Base-by-base conservation (phyloP, 2,888 invertebrate genomes). In the Patella depressa region DNA sequence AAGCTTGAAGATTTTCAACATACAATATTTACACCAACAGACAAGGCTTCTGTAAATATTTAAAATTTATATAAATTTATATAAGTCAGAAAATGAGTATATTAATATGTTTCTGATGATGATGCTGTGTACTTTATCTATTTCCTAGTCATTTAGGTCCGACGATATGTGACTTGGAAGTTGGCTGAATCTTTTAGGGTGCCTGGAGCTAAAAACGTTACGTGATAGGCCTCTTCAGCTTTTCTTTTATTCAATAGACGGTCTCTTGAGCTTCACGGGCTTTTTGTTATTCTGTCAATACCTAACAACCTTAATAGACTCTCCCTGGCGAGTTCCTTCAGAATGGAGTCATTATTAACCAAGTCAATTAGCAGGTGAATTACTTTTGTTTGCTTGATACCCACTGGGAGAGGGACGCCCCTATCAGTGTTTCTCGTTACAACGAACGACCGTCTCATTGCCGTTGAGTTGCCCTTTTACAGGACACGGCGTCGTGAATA, bases 281-380 rank as follows among this genome's bases (percentile, higher is more conserved):
- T 71, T 75, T 75, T 71, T 75, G 75, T 75, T 57, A 70, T 45
- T 53, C 75, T 53, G 19, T 55, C 54, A 71, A 75, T 71, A 75
- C 55, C 70, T 70, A 75, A 71, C 71, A 71, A 54, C 29, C 53
- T 71, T 75, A 75, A 75, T 75, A 53, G 75, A 70, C 70, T 71
- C 75, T 71, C 54, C 74, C 69, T 57, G 34, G 75, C 71, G 75
- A 53, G 70, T 71, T 70, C n/a, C 54, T 71, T 24, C 24, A 71
- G 69, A 75, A 71, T 71, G 29, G 73, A 34, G 54, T 70, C 71
- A 53, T 75, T 75, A 75, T 75, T 75, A 75, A 55, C 29, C 71
- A 75, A 71, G 54, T 71, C 75, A 75, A 75, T 75, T 75, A 75
- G 55, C 53, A 55, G 70, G 75, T 70, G 70, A 75, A 75, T 71